These are phyloP conservation scores for Poeciliopsis gracilis DNA, from an alignment of 2,797 vertebrate genomes.

Conservation along the genomic window DNA sequence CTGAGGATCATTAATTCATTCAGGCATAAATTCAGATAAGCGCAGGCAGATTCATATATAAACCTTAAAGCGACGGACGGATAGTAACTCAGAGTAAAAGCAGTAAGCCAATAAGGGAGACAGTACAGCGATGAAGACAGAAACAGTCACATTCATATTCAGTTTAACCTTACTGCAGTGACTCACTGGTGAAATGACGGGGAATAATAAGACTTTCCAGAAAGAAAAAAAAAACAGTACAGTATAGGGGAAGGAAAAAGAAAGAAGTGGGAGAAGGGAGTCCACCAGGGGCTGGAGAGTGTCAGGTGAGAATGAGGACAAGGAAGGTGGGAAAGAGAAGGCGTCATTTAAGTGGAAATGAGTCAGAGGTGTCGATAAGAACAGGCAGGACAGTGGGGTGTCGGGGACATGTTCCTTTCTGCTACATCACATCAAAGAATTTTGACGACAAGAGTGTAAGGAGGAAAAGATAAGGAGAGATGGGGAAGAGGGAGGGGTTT, in stretches of 20 bases:
- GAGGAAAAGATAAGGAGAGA: background rate
- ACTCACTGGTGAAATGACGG: slow-evolving; percentile 8
- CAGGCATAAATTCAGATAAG: slow-evolving; percentile 62
- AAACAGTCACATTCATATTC: slow-evolving; percentile 55
- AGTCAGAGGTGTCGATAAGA: slow-evolving; percentile 56
- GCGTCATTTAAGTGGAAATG: slow-evolving; percentile 58
- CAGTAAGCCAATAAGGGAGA: slow-evolving; percentile 28
- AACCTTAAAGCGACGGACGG: slow-evolving; percentile 46
- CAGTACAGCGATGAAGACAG: slow-evolving; percentile 31
- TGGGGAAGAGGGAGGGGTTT: slow-evolving; percentile 47
- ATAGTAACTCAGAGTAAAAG: slow-evolving; percentile 47
- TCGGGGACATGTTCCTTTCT: slow-evolving; percentile 27
- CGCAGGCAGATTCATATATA: slow-evolving; percentile 61
- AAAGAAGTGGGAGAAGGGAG: background rate
- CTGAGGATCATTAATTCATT: slow-evolving; percentile 64
- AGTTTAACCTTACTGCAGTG: slow-evolving; percentile 23
- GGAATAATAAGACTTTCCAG: slow-evolving; percentile 29
- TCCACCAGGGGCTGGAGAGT: slow-evolving; percentile 42
- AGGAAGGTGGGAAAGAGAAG: slow-evolving; percentile 52
- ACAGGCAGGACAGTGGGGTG: slow-evolving; percentile 11
- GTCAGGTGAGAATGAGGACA: slow-evolving; percentile 66
- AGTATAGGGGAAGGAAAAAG: slow-evolving; percentile 8
- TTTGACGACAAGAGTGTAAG: background rate
- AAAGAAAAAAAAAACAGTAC: slow-evolving; percentile 15
- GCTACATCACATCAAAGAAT: slow-evolving; percentile 18